Evolutionary conservation across 2,888 invertebrate species (phyloP), one percentile per base, ranked within the genome.

Genomic region (Drosophila seclusa): DNA sequence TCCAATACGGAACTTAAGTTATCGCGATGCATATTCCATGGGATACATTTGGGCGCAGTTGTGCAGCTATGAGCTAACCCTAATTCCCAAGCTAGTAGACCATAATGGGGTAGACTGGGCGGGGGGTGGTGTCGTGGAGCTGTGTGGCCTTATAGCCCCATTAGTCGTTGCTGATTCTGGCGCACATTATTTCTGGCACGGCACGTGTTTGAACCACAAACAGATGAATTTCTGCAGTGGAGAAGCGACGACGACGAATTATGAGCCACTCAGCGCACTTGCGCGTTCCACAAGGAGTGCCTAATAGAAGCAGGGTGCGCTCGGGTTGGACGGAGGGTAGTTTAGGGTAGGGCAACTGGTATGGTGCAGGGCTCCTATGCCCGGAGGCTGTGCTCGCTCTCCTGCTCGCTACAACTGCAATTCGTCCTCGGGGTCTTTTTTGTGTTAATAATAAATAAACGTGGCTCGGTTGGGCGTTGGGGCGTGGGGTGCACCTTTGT

Each of bases 391-490:
- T 59, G 42, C 53, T 54, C 38, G 66, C 48, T 32, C 63, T 48
- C 34, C 36, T 27, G 60, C 62, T 57, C 57, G 48, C 78, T 63
- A 61, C 68, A 59, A 76, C 78, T 83, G 80, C 90, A 90, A 90
- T 89, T 91, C 91, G 84, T 87, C 84, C 90, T 82, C 73, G 75
- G 80, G 76, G 79, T 89, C 83, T 79, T 89, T 82, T 86, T 80
- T 78, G 78, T 82, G 83, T 87, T 89, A 89, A 87, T 89, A 87
- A 91, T 91, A 89, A 91, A 91, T 89, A 90, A 89, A 85, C 78
- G 81, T 76, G 79, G 73, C 76, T 53, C 59, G 68, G 42, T 18
- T 48, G 52, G 70, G 70, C 54, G 40, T 34, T 45, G 45, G 16
- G 8, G 45, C n/a, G 16, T 27, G 40, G 45, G 32, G 5, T 38